Evolutionary conservation across 2,113 vertebrate genomes (phyloP).

Genomic region (Calyptomena viridis): DNA sequence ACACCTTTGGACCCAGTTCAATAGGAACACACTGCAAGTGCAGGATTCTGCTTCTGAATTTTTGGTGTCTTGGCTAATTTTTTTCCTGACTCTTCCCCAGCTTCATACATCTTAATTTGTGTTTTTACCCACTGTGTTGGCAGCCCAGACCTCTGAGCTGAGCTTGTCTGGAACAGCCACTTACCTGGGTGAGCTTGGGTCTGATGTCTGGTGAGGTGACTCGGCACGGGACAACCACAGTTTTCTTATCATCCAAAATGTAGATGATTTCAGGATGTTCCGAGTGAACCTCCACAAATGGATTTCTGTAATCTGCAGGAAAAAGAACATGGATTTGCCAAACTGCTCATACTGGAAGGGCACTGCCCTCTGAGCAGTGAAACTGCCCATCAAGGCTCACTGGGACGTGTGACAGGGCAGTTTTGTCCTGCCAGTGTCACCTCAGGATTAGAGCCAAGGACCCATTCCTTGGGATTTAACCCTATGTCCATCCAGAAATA

Average conservation of each 20-base stretch:
- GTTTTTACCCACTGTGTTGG: background rate
- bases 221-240: slow-evolving; percentile 79
- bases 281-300: slow-evolving; percentile 72
- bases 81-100: background rate
- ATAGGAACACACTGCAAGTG: background rate
- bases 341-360: background rate
- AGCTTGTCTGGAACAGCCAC: background rate
- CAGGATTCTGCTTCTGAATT: background rate
- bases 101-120: background rate
- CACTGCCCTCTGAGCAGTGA: background rate
- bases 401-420: background rate
- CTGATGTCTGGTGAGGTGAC: slow-evolving; percentile 78
- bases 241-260: slow-evolving; percentile 28
- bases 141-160: background rate
- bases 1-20: background rate
- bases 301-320: slow-evolving; percentile 75
- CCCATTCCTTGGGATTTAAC: background rate
- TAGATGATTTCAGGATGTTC: background rate
- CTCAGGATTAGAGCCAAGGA: background rate
- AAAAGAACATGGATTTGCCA: background rate
- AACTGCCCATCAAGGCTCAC: background rate
- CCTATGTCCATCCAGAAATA: rapidly evolving
- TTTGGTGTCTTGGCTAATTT: background rate
- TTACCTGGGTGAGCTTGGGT: slow-evolving; percentile 78
- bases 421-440: background rate